Evolutionary conservation across 2,113 vertebrate genomes (phyloP).

Genomic region (Prietella phreatophila): DNA sequence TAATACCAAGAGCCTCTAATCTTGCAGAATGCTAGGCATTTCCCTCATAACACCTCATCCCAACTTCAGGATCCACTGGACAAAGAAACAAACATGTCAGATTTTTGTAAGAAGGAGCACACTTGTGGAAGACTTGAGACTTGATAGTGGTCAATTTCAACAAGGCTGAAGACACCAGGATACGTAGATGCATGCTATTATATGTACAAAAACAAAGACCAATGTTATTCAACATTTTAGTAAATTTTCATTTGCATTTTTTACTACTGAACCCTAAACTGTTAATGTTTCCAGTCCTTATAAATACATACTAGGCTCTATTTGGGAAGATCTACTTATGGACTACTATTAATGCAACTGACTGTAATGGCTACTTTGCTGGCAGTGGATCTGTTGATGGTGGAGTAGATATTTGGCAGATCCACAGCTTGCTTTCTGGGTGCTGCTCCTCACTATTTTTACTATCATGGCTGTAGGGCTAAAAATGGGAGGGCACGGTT

Average conservation of each 20-base stretch:
- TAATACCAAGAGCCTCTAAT: neutral
- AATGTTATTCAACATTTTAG: neutral
- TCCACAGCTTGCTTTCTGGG: slow-evolving; percentile 45
- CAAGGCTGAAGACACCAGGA: neutral
- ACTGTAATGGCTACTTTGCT: slow-evolving; percentile 16
- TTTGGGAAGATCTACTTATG: slow-evolving; percentile 5
- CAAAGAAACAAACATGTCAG: neutral
- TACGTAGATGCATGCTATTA: neutral
- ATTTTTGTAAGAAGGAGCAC: neutral
- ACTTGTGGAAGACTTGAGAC: neutral
- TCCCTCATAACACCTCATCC: neutral
- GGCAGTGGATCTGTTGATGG: slow-evolving; percentile 51
- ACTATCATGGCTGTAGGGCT: slow-evolving; percentile 41
- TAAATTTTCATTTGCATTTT: neutral
- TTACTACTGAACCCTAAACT: neutral
- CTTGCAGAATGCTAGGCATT: neutral
- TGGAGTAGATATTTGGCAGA: slow-evolving; percentile 32
- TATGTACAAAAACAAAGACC: neutral
- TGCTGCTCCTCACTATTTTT: slow-evolving; percentile 48
- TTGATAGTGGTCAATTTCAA: neutral
- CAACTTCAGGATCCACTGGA: no score
- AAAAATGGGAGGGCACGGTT: slow-evolving; percentile 51
- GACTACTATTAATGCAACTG: slow-evolving; percentile 17
- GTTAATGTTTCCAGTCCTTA: neutral
- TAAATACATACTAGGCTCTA: neutral